A percentile compares a stretch with the other conserved stretches of the same genome.
Evolutionary conservation across 2,113 vertebrate species (phyloP).

Genomic region (Clarias gariepinus): DNA sequence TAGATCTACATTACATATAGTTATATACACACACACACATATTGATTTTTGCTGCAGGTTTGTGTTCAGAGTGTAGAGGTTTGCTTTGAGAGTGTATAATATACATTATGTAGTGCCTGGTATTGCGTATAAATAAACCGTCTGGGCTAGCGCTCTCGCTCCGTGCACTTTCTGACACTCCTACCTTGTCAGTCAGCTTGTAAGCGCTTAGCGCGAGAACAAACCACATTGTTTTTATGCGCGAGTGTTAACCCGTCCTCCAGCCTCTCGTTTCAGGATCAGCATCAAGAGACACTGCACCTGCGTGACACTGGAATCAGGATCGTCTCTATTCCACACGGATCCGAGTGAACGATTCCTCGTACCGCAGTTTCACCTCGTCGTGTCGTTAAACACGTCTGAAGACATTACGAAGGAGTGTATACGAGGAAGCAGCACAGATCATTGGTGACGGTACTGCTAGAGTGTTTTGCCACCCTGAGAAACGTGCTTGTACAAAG

Average conservation of each 20-base stretch:
- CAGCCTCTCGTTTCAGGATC: background rate
- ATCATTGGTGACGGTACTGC: background rate
- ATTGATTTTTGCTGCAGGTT: conserved; percentile 6
- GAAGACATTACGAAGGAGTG: background rate
- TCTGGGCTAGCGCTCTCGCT: background rate
- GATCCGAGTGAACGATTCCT: background rate
- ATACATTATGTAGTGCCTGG: background rate
- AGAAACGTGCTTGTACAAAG: background rate
- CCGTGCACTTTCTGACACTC: background rate
- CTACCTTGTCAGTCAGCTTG: background rate
- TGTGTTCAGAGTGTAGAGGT: background rate
- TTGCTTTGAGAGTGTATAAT: background rate
- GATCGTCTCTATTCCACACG: background rate
- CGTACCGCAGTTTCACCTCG: background rate
- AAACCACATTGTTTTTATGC: background rate
- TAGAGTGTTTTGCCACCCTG: background rate
- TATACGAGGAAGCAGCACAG: background rate
- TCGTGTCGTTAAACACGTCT: background rate
- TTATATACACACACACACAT: background rate
- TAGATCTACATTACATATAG: background rate
- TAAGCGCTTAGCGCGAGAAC: background rate
- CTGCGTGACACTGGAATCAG: background rate
- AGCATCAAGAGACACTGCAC: background rate
- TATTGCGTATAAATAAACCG: background rate
- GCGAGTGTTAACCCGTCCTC: background rate